These are phyloP conservation scores for Drosophila pseudotalamancana DNA, from an alignment of 2,888 invertebrate species.

Conservation along the genomic window DNA sequence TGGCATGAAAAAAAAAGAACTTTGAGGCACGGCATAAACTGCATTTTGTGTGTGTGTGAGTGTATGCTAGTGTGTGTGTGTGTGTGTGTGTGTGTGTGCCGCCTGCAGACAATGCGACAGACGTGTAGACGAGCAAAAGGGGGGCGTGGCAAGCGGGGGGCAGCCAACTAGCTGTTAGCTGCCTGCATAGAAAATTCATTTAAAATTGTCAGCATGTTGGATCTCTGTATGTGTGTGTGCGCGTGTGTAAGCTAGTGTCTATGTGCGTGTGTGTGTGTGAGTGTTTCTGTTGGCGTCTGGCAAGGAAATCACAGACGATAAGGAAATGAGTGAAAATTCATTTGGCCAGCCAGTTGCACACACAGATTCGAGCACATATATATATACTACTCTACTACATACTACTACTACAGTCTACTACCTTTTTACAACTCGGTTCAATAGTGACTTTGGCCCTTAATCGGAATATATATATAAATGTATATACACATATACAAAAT, in stretches of 20 bases:
- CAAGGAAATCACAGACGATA: slow-evolving; percentile 82
- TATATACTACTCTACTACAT: slow-evolving; percentile 11
- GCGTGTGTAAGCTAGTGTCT: too few species aligned
- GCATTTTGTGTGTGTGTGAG: slow-evolving; percentile 58
- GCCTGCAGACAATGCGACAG: slow-evolving; percentile 59
- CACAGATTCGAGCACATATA: not conserved
- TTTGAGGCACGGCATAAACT: slow-evolving; percentile 63
- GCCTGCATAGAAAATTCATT: slow-evolving; percentile 80
- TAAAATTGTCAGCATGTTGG: slow-evolving; percentile 65
- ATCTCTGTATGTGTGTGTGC: slow-evolving; percentile 10
- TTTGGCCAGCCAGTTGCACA: slow-evolving; percentile 53
- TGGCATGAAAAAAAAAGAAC: slow-evolving; percentile 32
- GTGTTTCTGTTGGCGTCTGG: slow-evolving; percentile 60
- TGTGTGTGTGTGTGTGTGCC: slow-evolving; percentile 35
- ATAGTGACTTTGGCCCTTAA: slow-evolving; percentile 16
- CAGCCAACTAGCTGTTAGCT: slow-evolving; percentile 34
- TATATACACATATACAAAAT: too few species aligned
- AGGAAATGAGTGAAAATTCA: slow-evolving; percentile 82
- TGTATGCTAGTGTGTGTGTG: too few species aligned
- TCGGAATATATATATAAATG: too few species aligned
- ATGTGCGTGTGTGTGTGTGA: slow-evolving; percentile 10
- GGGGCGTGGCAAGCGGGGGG: not conserved
- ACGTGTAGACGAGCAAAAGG: slow-evolving; percentile 8
- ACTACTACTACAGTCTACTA: slow-evolving; percentile 22
- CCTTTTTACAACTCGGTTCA: slow-evolving; percentile 24